phyloP scores from a whole-genome alignment of 2,888 invertebrate genomes.

The Pseudanteris insignis region DNA sequence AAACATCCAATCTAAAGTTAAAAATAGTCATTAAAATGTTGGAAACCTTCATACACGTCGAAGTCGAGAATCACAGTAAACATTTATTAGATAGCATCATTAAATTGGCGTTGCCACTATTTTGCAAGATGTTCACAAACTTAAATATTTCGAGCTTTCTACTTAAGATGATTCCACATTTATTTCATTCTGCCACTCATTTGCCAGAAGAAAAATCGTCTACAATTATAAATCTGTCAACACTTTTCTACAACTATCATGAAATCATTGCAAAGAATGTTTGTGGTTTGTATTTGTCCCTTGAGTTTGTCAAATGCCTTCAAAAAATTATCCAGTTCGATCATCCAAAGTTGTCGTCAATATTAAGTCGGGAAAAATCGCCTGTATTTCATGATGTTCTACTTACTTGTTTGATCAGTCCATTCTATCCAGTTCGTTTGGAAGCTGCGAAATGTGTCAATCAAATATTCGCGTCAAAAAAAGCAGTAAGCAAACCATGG shows the following conservation, averaged over 20 bases:
- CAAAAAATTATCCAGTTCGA: constrained; percentile 60
- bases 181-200: constrained; percentile 43
- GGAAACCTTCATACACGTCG: constrained; percentile 52
- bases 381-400: constrained; percentile 28
- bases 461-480: constrained; percentile 55
- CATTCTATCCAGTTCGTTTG: constrained; percentile 65
- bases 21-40: constrained; percentile 60
- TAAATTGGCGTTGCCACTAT: constrained; percentile 56
- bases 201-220: constrained; percentile 3
- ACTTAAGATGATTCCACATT: constrained; percentile 58
- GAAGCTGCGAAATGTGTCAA: constrained; percentile 62
- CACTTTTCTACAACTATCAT: constrained; percentile 42
- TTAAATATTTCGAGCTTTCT: constrained; percentile 58
- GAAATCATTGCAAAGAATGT: constrained; percentile 22
- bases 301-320: constrained; percentile 65
- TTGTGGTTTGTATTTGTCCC: constrained; percentile 63
- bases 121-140: constrained; percentile 54
- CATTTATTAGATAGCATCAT: constrained; percentile 53
- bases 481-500: constrained; percentile 47
- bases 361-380: constrained; percentile 14
- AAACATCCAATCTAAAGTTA: constrained; percentile 47
- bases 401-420: constrained; percentile 58
- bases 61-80: constrained; percentile 43
- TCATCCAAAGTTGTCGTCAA: constrained; percentile 46
- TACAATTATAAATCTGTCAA: constrained; percentile 24